Evolutionary conservation across 2,888 invertebrate species (phyloP).

Genomic region (Erebia epiphron): DNA sequence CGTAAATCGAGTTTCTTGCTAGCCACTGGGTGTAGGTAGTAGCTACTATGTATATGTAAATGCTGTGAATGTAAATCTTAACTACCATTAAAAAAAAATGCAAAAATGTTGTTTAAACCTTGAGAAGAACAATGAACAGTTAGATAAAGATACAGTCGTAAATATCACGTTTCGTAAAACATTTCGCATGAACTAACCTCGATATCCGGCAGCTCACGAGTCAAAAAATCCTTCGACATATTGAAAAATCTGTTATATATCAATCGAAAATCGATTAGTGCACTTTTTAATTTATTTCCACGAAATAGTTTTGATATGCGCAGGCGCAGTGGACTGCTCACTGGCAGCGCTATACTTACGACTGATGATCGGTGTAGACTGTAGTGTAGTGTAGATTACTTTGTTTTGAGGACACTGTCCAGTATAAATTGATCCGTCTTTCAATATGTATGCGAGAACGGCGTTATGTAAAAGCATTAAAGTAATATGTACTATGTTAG

Average conservation of each 20-base stretch:
- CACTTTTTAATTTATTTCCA: conserved; percentile 6
- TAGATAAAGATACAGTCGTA: not conserved
- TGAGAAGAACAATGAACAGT: not conserved
- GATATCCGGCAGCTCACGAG: conserved; percentile 91
- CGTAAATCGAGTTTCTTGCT: no score
- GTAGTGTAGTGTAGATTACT: no score
- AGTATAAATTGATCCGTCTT: conserved; percentile 21
- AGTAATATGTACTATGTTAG: no score
- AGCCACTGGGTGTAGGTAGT: no score
- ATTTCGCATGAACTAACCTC: conserved; percentile 83
- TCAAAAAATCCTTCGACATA: conserved; percentile 82
- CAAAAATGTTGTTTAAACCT: no score
- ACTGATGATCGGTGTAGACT: conserved; percentile 46
- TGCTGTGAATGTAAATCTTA: no score
- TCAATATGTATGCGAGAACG: no score
- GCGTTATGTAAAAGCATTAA: no score
- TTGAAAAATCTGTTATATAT: conserved; percentile 43
- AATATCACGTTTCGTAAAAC: not conserved
- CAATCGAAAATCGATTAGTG: conserved; percentile 18
- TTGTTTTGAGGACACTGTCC: conserved; percentile 15
- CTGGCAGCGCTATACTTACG: conserved; percentile 76
- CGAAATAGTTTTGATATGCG: conserved; percentile 26
- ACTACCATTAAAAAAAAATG: no score
- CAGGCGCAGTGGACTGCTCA: conserved; percentile 72
- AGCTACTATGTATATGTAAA: no score